Base-by-base conservation (phyloP, 2,888 invertebrate species). In the Pachymerium ferrugineum region DNA sequence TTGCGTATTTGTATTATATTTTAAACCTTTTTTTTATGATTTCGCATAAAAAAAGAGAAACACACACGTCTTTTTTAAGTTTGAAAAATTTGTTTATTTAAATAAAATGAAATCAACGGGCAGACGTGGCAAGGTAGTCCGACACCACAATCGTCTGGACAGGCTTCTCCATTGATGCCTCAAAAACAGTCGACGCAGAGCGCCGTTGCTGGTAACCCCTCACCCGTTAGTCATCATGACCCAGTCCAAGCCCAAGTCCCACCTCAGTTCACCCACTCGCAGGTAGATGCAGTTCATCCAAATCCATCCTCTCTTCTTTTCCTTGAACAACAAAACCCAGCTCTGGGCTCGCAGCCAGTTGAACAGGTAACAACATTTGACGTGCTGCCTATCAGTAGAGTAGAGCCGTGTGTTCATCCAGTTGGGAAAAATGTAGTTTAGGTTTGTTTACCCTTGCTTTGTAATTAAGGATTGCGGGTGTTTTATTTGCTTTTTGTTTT, bases 251-350 rank as follows among this genome's bases (percentile, higher is more conserved):
- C 38, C 38, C 33, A 33, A 33, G 33, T 12, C 33, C 86, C 83
- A 22, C 84, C 82, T 3, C 85, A 86, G 2, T 54, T 68, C 29
- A 62, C 73, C 12, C 70, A 74, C 16, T 33, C 62, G 6, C 74
- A 75, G 31, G 69, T 70, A 54, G 68, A 74, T 25, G 33, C 76
- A 76, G 72, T 77, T 77, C 35, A 1, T 3, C 2, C 38, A 38
- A 14, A 14, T 38, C 38, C 38, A 38, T 38, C 38, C 38, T 14
- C 14, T 8, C 16, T 16, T 8, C 38, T 16, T 16, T 16, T 38
- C 14, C 38, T 16, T 12, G n/a, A 8, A 38, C 38, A 38, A 38
- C 38, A 16, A 8, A 38, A 16, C 14, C 14, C 16, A 1, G 38
- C 14, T n/a, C n/a, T n/a, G 8, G 38, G 38, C 12, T 10, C 38